Base-by-base conservation (phyloP, 2,888 invertebrate genomes). In the Rutpela maculata region DNA sequence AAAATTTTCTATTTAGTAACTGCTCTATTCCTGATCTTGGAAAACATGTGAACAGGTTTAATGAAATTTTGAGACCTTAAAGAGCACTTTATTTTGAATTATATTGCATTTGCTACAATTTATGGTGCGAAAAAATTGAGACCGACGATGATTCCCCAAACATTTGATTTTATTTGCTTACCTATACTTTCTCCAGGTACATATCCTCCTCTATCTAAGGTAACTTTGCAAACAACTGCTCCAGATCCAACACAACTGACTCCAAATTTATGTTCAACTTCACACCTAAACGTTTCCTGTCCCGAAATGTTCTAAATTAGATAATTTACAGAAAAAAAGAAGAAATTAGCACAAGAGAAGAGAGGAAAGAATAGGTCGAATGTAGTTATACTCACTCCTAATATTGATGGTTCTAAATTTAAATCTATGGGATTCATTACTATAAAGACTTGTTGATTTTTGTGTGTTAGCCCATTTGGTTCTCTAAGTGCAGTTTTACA, bases 381-480 rank as follows among this genome's bases (percentile, higher is more conserved):
- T 65, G 19, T 59, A 60, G 43, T n/a, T 57, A 72, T 74, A 93
- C 94, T 94, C 91, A 98, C 98, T 88, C 97, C 93, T 81, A 98
- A 91, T 83, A 96, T 94, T 9, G 96, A 94, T 57, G 97, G 96
- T 88, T 98, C 98, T 89, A 96, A 90, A 90, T 98, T 98, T 85
- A 98, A 91, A 89, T 98, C 97, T 83, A 98, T 97, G 5, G 98
- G 98, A 89, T 97, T 98, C 97, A 98, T 97, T 3, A 98, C 97
- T 86, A 98, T 97, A 90, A 98, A 98, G n/a, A 98, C 98, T 90
- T 98, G 98, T 89, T 98, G 97, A 89, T 98, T 98, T 90, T 98
- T 98, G 88, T 98, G 98, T 6, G 97, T 96, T 55, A 98, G 91
- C 0, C 97, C 97, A 81, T 95, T 95, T 9, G 97, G 96, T 86